Evolutionary conservation across 2,113 vertebrate species (phyloP).

Genomic region (Falcunculus frontatus): DNA sequence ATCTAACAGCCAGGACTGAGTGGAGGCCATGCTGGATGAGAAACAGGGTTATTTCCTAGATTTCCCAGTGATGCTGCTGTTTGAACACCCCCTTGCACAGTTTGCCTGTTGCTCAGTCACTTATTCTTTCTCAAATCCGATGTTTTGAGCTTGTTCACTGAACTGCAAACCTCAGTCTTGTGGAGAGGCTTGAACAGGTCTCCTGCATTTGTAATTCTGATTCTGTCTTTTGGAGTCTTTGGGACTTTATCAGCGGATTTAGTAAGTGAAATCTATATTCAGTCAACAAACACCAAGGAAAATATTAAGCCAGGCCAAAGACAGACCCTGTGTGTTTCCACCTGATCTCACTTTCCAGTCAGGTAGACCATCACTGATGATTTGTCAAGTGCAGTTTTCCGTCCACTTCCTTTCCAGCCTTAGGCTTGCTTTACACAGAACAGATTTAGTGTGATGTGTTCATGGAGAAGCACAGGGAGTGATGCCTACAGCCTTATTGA

Average conservation of each 20-base stretch:
- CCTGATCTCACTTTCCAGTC: neutral
- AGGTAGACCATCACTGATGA: neutral
- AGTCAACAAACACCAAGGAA: neutral
- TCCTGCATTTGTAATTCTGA: neutral
- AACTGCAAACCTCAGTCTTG: neutral
- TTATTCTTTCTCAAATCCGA: neutral
- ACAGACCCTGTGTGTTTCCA: neutral
- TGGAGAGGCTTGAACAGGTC: neutral
- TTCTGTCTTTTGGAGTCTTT: neutral
- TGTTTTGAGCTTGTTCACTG: neutral
- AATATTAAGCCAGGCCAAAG: neutral
- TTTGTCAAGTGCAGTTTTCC: neutral
- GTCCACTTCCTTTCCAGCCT: neutral
- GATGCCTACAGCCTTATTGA: neutral
- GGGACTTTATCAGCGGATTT: neutral
- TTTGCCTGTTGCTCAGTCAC: neutral
- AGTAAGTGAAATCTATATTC: neutral
- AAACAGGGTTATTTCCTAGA: neutral
- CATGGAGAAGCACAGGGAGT: neutral
- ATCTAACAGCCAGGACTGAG: neutral
- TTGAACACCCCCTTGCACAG: neutral
- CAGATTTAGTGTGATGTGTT: neutral
- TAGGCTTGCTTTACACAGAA: neutral
- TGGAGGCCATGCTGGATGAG: neutral
- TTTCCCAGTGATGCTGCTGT: neutral